These are phyloP conservation scores for Drosophila parabipectinata DNA, from an alignment of 1,140 invertebrate genomes.

Conservation along the genomic window DNA sequence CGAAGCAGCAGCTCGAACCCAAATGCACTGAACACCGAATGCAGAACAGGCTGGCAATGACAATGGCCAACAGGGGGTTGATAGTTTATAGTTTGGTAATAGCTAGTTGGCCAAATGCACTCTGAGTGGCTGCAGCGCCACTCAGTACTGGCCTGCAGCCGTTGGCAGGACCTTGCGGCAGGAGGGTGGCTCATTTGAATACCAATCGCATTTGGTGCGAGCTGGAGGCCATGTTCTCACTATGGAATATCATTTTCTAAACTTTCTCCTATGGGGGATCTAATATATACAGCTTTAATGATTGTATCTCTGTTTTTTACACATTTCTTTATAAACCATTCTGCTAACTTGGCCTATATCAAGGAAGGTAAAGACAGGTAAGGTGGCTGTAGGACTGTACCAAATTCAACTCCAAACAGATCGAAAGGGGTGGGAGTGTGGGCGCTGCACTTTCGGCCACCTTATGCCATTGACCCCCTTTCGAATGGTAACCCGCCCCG, in stretches of 20 bases:
- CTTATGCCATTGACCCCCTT: slow-evolving; percentile 43
- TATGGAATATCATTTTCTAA: too few species aligned
- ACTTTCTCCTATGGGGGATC: too few species aligned
- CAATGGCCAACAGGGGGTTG: slow-evolving; percentile 58
- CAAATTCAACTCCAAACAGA: too few species aligned
- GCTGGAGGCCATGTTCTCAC: background rate
- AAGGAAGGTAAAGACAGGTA: too few species aligned
- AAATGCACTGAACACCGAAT: slow-evolving; percentile 1
- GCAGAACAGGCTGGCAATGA: slow-evolving; percentile 23
- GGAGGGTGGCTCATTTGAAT: slow-evolving; percentile 47
- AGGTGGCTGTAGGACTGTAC: too few species aligned
- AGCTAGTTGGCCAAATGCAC: slow-evolving; percentile 65
- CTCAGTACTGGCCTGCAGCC: slow-evolving; percentile 1
- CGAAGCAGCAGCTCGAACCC: slow-evolving; percentile 11
- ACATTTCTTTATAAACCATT: too few species aligned
- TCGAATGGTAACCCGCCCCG: slow-evolving; percentile 4
- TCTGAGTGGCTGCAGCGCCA: slow-evolving; percentile 1
- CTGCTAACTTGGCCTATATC: too few species aligned
- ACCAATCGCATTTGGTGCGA: slow-evolving; percentile 9
- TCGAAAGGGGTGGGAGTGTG: background rate
- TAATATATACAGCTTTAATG: too few species aligned
- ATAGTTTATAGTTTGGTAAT: slow-evolving; percentile 66
- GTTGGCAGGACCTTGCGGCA: slow-evolving; percentile 18
- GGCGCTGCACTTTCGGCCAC: slow-evolving; percentile 26
- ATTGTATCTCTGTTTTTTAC: too few species aligned